Evolutionary conservation across 2,888 invertebrate species (phyloP), one percentile per base, ranked within the genome.

Genomic region (Dexiosoma caninum): DNA sequence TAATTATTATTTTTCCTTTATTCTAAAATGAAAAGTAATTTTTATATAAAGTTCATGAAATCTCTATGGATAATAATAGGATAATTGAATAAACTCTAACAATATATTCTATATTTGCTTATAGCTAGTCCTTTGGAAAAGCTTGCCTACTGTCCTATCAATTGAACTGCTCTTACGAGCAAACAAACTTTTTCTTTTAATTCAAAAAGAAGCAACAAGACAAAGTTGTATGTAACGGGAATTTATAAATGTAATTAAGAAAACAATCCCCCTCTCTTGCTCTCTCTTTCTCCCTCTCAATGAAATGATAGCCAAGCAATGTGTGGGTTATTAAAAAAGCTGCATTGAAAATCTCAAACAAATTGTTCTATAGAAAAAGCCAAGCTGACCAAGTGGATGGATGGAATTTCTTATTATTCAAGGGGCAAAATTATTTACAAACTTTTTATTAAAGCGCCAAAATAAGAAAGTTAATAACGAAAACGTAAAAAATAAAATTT

Each of bases 361-460:
- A 62, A 62, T 30, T 32, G 14, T 46, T 55, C 16, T 19, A 51
- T 6, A 27, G 3, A 10, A 42, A n/a, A 53, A 30, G 51, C 49
- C n/a, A 49, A 64, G 23, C 49, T 23, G 14, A 23, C 12, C 37
- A n/a, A 16, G 27, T 27, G 14, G 14, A 16, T 27, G 14, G 14
- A 16, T 37, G 21, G 21, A 2, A 14, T 10, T 12, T 35, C 2
- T 37, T 8, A 37, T 44, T 8, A n/a, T 49, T 27, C 14, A 8
- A 16, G n/a, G 10, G 16, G 64, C 6, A 37, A 37, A 21, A 32
- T 30, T 2, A 0, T 32, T 35, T 32, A n/a, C 32, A 62, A 62
- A 64, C 62, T 35, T 46, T 51, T 37, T 21, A 9, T 23, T 37
- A 10, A 21, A 69, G 67, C 49, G 37, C 55, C 1, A 27, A 57